These are phyloP conservation scores for Micromussa lordhowensis DNA, from an alignment of 92 coral and sea anemone species.

Conservation along the genomic window DNA sequence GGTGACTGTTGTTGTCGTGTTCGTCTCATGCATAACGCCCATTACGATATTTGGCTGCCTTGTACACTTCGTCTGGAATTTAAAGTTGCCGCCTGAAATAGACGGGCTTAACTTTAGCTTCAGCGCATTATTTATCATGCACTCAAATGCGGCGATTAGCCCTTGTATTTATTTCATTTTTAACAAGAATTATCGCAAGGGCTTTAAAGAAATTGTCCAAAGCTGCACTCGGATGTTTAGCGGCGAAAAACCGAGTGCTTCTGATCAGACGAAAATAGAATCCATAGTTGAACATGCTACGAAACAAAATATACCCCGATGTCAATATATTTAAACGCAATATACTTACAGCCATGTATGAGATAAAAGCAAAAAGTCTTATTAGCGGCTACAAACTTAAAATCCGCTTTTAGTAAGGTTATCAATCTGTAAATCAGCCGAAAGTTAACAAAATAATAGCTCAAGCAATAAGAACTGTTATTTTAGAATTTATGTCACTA, in stretches of 20 bases:
- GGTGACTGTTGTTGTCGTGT: slow-evolving; percentile 42
- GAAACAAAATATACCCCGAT: background rate
- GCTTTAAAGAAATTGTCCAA: slow-evolving; percentile 16
- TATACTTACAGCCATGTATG: background rate
- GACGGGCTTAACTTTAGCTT: slow-evolving; percentile 17
- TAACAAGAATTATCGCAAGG: slow-evolving; percentile 46
- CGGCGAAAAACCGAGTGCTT: background rate
- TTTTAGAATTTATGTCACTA: background rate
- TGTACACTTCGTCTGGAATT: slow-evolving; percentile 22
- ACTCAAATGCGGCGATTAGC: slow-evolving; percentile 41
- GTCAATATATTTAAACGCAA: slow-evolving; percentile 19
- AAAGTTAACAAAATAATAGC: background rate
- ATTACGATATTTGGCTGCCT: slow-evolving; percentile 33
- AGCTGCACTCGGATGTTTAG: slow-evolving; percentile 2
- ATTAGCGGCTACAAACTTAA: background rate
- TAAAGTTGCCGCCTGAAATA: background rate
- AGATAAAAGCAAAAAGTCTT: background rate
- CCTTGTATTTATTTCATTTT: slow-evolving; percentile 52
- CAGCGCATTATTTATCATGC: slow-evolving; percentile 31
- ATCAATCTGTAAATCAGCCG: background rate
- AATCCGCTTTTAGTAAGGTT: background rate
- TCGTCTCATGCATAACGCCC: slow-evolving; percentile 47
- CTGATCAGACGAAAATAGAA: background rate
- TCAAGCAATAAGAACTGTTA: background rate
- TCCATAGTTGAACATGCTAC: background rate